Evolutionary conservation across 2,797 vertebrate species (phyloP).

Genomic region (Parambassis ranga): DNA sequence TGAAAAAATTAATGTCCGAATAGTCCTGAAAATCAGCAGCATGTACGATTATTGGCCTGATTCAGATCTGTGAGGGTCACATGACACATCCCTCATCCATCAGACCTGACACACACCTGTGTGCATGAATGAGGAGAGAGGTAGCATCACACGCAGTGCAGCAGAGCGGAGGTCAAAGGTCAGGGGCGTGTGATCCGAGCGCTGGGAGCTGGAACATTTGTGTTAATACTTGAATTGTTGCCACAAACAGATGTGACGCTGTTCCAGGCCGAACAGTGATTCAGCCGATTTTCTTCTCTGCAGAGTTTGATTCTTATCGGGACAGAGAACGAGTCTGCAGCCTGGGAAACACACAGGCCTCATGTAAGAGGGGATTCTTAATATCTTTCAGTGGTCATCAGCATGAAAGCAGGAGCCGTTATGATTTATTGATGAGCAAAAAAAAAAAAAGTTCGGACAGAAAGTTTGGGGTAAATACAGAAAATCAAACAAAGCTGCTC

Average conservation of each 20-base stretch:
- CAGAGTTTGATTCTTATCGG: not conserved
- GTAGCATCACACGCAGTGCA: not conserved
- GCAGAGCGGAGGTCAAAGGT: conserved; percentile 25
- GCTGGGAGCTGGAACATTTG: not conserved
- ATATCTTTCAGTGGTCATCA: not conserved
- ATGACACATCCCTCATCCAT: no score
- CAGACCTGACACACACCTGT: no score
- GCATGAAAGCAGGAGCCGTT: no score
- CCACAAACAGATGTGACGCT: conserved; percentile 25
- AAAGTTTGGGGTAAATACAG: conserved; percentile 33
- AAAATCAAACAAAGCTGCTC: conserved; percentile 44
- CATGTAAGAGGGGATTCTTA: conserved; percentile 24
- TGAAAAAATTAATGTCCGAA: no score
- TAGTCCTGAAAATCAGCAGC: conserved; percentile 21
- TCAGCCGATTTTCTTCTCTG: conserved; percentile 8
- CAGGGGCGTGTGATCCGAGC: not conserved
- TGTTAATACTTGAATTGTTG: conserved; percentile 15
- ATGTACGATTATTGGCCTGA: conserved; percentile 66
- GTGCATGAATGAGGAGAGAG: no score
- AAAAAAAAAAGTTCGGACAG: no score
- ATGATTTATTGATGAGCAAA: no score
- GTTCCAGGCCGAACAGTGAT: conserved; percentile 36
- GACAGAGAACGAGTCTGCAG: not conserved
- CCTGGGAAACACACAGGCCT: conserved; percentile 10
- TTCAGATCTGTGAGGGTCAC: conserved; percentile 63